These are phyloP conservation scores for Aphelenchoides fujianensis DNA, from an alignment of 1,140 invertebrate species.

Conservation along the genomic window DNA sequence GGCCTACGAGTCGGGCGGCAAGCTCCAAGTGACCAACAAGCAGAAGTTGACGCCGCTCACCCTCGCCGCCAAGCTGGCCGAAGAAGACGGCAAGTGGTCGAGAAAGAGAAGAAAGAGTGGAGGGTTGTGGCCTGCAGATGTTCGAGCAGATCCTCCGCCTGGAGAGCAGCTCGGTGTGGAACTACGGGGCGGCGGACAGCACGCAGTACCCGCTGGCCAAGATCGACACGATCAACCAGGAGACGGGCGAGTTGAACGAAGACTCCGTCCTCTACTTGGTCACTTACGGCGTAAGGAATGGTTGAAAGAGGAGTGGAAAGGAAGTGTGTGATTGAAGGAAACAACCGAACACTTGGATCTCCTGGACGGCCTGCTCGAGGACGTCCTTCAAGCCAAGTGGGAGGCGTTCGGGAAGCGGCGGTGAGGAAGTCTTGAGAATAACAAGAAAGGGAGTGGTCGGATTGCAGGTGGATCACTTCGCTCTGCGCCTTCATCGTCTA, in stretches of 20 bases:
- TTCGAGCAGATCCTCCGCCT: constrained; percentile 69
- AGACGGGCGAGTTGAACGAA: constrained; percentile 84
- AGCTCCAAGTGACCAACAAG: constrained; percentile 77
- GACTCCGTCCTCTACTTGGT: constrained; percentile 92
- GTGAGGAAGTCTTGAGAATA: neutral
- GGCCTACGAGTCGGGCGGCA: constrained; percentile 83
- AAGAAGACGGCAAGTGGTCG: constrained; percentile 70
- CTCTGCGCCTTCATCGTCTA: constrained; percentile 52
- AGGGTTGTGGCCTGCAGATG: constrained; percentile 78
- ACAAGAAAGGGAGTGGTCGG: neutral
- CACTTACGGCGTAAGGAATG: constrained; percentile 89
- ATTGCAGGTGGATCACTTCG: constrained; percentile 51
- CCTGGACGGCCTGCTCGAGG: constrained; percentile 87
- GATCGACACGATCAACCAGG: constrained; percentile 89
- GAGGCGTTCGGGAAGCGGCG: constrained; percentile 65
- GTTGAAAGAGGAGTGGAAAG: too few relatives aligned
- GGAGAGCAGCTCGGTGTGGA: constrained; percentile 65
- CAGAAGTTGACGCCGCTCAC: constrained; percentile 85
- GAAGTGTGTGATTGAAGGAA: constrained; percentile 70
- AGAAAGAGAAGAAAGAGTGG: neutral
- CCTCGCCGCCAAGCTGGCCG: constrained; percentile 83
- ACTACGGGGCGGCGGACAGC: constrained; percentile 80
- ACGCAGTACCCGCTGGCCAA: constrained; percentile 91
- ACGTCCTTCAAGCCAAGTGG: constrained; percentile 94
- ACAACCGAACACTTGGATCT: constrained; percentile 89